These are phyloP conservation scores for Numida meleagris DNA, from an alignment of 2,113 vertebrate genomes.

Conservation along the genomic window DNA sequence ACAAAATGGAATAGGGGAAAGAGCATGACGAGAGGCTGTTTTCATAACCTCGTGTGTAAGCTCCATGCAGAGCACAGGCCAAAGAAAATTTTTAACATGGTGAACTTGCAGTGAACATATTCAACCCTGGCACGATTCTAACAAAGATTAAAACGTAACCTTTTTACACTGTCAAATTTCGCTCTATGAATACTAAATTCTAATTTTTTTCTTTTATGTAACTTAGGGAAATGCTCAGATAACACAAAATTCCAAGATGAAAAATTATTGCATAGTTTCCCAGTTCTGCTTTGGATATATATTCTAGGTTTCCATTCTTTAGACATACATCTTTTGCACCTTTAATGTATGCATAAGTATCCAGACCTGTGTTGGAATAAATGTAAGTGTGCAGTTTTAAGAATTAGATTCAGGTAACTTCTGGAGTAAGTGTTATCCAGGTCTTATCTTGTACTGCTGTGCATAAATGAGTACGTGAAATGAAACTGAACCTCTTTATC, in stretches of 20 bases:
- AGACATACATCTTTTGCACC: not conserved
- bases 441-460: not conserved
- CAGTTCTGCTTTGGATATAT: not conserved
- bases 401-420: not conserved
- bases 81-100: not conserved
- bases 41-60: not conserved
- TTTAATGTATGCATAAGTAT: slow-evolving; percentile 9
- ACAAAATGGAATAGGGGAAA: not conserved
- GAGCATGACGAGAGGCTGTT: not conserved
- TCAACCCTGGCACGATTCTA: not conserved
- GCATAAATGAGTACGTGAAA: slow-evolving; percentile 1
- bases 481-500: not conserved
- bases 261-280: not conserved
- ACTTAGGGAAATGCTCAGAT: slow-evolving; percentile 12
- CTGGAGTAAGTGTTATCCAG: slow-evolving; percentile 24
- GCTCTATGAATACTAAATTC: not conserved
- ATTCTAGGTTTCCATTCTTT: not conserved
- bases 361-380: not conserved
- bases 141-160: not conserved
- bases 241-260: not conserved
- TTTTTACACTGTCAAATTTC: not conserved
- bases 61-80: slow-evolving; percentile 44
- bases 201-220: not conserved
- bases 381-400: slow-evolving; percentile 7
- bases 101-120: not conserved